Percentiles rank a stretch among this genome's conserved stretches.
phyloP scores from a whole-genome alignment of 2,888 invertebrate species.

The Augiades crinisus region DNA sequence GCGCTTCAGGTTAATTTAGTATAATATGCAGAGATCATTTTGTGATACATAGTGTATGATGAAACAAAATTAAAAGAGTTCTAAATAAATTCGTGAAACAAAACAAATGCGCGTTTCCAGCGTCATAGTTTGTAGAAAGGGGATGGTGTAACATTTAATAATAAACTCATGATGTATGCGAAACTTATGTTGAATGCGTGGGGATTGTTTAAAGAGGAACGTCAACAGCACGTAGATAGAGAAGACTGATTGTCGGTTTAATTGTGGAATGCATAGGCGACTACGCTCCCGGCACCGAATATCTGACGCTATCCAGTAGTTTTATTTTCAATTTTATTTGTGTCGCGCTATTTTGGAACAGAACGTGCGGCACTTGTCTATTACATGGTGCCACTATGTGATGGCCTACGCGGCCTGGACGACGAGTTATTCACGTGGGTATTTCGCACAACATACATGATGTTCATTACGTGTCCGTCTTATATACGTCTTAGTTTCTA shows the following conservation, averaged over 20 bases:
- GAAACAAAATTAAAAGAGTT: no score
- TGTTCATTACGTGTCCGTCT: neutral
- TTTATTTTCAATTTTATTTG: constrained; percentile 81
- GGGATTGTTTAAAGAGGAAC: constrained; percentile 24
- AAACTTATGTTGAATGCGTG: constrained; percentile 10
- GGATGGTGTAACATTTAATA: constrained; percentile 14
- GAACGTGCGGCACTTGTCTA: constrained; percentile 74
- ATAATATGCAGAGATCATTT: no score
- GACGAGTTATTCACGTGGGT: constrained; percentile 47
- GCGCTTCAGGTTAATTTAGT: no score
- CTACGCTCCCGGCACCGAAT: constrained; percentile 49
- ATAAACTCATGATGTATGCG: constrained; percentile 2
- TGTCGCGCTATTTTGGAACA: constrained; percentile 78
- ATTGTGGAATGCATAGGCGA: constrained; percentile 38
- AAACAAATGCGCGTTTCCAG: constrained; percentile 2
- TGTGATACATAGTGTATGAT: no score
- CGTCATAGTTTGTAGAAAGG: constrained; percentile 9
- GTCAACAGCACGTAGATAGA: constrained; percentile 28
- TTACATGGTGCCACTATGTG: constrained; percentile 60
- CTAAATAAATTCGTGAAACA: neutral
- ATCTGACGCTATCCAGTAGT: constrained; percentile 73
- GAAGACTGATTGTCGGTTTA: constrained; percentile 34
- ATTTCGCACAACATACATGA: constrained; percentile 28
- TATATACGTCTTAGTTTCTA: constrained; percentile 11
- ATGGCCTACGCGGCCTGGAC: constrained; percentile 59